Evolutionary conservation across 1,140 invertebrate genomes (phyloP).

Genomic region (Pteromalus puparum): DNA sequence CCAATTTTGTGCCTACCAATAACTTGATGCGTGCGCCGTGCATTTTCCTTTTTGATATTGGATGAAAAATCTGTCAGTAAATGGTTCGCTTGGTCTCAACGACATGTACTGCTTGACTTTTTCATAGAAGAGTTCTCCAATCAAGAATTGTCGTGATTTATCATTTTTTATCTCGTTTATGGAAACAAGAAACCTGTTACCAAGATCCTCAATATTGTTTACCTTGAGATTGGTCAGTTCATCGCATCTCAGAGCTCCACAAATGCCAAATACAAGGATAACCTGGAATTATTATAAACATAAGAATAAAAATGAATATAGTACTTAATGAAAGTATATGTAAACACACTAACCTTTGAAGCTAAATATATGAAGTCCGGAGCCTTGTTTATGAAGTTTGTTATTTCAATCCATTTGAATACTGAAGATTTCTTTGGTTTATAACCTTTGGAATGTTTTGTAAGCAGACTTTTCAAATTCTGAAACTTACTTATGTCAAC

Average conservation of each 20-base stretch:
- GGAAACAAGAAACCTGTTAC: not conserved
- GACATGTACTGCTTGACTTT: constrained; percentile 26
- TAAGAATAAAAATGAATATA: too few relatives aligned
- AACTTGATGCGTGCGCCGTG: constrained; percentile 27
- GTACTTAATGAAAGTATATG: too few relatives aligned
- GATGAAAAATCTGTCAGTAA: constrained; percentile 12
- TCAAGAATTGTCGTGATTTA: not conserved
- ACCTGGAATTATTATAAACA: too few relatives aligned
- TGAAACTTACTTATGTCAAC: constrained; percentile 27
- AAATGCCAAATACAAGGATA: too few relatives aligned
- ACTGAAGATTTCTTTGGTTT: too few relatives aligned
- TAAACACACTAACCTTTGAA: too few relatives aligned
- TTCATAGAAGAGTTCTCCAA: constrained; percentile 17
- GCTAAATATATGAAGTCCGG: too few relatives aligned
- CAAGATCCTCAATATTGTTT: not conserved
- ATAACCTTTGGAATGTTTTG: too few relatives aligned
- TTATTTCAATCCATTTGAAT: too few relatives aligned
- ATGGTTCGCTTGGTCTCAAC: not conserved
- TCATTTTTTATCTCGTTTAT: constrained; percentile 22
- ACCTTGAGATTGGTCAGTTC: too few relatives aligned
- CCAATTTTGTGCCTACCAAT: constrained; percentile 61
- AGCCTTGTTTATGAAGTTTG: too few relatives aligned
- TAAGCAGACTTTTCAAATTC: constrained; percentile 34
- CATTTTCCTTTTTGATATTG: constrained; percentile 26
- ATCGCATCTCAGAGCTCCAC: too few relatives aligned